Conservation (phyloP, 1,140 invertebrate genomes). For the Pachyrhynchus sulphureomaculatus region DNA sequence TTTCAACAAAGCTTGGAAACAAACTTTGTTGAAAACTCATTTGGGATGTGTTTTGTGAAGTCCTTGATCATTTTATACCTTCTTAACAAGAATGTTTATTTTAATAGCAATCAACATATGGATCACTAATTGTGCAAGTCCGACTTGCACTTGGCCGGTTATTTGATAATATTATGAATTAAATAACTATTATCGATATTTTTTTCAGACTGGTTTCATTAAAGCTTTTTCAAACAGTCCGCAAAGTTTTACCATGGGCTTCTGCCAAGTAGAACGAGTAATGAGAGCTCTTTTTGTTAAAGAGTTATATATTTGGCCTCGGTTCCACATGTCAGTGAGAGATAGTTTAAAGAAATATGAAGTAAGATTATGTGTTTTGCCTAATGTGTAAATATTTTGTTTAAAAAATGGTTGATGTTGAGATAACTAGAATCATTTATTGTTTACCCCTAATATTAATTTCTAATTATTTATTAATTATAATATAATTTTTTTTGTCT, state of each 20-base stretch:
- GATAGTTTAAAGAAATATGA: slow-evolving; percentile 59
- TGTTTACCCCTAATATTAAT: not conserved
- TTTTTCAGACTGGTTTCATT: slow-evolving; percentile 86
- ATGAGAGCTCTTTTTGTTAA: slow-evolving; percentile 92
- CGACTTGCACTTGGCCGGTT: too few species aligned
- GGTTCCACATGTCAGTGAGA: slow-evolving; percentile 66
- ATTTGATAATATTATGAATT: too few species aligned
- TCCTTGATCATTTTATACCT: too few species aligned
- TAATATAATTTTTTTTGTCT: slow-evolving; percentile 36
- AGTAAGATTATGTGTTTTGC: slow-evolving; percentile 43
- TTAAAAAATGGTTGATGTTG: too few species aligned
- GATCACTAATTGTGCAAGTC: too few species aligned
- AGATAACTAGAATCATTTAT: too few species aligned
- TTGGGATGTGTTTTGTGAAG: too few species aligned
- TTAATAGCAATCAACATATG: too few species aligned
- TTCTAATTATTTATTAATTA: not conserved
- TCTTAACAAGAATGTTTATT: too few species aligned
- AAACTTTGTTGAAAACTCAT: too few species aligned
- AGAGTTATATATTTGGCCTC: slow-evolving; percentile 91
- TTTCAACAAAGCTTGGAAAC: too few species aligned
- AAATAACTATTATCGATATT: too few species aligned
- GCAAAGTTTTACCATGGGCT: slow-evolving; percentile 86
- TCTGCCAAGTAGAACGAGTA: slow-evolving; percentile 83
- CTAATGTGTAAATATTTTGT: not conserved
- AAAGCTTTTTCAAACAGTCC: slow-evolving; percentile 92